These are phyloP conservation scores for Cylloceria caligata DNA, from an alignment of 2,888 invertebrate genomes.

Conservation along the genomic window DNA sequence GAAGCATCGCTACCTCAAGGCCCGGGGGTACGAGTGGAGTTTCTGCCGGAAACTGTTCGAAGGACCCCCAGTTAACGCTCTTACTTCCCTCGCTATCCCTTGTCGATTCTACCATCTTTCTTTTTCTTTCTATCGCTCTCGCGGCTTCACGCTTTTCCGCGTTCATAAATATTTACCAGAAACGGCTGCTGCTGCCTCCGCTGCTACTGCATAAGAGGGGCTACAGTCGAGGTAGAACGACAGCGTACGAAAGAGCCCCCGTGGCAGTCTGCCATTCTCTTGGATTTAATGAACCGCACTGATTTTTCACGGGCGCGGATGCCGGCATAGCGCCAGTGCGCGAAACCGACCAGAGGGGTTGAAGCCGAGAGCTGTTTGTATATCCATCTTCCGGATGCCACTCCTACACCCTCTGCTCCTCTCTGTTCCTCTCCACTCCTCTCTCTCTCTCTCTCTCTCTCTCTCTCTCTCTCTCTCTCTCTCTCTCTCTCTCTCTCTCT, in stretches of 20 bases:
- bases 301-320: slow-evolving; percentile 79
- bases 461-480: slow-evolving; percentile 30
- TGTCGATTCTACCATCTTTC: slow-evolving; percentile 20
- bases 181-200: slow-evolving; percentile 57
- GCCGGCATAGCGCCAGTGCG: slow-evolving; percentile 53
- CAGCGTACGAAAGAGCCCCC: slow-evolving; percentile 54
- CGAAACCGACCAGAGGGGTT: slow-evolving; percentile 56
- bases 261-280: slow-evolving; percentile 76
- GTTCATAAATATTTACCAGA: slow-evolving; percentile 83
- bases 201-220: slow-evolving; percentile 51
- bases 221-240: slow-evolving; percentile 11
- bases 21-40: slow-evolving; percentile 1
- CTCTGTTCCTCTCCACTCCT: slow-evolving; percentile 25
- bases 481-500: slow-evolving; percentile 54
- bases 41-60: slow-evolving; percentile 35
- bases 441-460: slow-evolving; percentile 13
- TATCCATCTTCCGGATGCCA: slow-evolving; percentile 72
- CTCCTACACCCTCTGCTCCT: slow-evolving; percentile 22
- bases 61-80: slow-evolving; percentile 45
- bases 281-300: slow-evolving; percentile 82
- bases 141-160: slow-evolving; percentile 70
- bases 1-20: neutral
- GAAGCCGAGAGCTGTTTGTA: slow-evolving; percentile 73
- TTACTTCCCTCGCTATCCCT: neutral
- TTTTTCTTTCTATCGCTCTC: slow-evolving; percentile 32